phyloP scores from a whole-genome alignment of 1,140 invertebrate species.

The Drosophila rhopaloa region DNA sequence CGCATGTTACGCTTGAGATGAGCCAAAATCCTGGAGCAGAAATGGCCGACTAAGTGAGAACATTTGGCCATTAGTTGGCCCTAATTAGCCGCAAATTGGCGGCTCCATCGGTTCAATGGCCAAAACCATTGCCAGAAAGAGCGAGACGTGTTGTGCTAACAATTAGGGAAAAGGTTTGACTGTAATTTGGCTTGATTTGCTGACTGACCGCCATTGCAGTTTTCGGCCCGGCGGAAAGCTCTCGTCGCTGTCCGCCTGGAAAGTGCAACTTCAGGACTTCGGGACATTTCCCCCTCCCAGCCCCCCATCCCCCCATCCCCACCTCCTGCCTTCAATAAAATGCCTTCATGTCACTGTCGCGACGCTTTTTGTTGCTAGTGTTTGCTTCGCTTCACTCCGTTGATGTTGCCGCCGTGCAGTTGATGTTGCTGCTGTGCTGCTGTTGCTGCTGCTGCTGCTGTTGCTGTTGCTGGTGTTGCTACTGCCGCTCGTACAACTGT shows the following conservation, averaged over 20 bases:
- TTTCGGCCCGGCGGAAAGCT: constrained; percentile 2
- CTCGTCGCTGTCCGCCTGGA: constrained; percentile 5
- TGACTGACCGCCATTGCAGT: constrained; percentile 50
- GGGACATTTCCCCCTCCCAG: not conserved
- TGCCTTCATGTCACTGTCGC: constrained; percentile 59
- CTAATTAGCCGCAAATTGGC: constrained; percentile 53
- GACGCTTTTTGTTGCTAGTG: constrained; percentile 60
- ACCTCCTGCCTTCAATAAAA: constrained; percentile 28
- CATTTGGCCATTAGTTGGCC: constrained; percentile 48
- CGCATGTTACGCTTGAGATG: constrained; percentile 22
- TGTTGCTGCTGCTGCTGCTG: constrained; percentile 43
- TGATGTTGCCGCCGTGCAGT: constrained; percentile 39
- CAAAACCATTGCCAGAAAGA: constrained; percentile 9
- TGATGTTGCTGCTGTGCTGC: constrained; percentile 31
- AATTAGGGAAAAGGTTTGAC: constrained; percentile 68
- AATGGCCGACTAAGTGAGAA: constrained; percentile 12
- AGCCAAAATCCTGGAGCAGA: not conserved
- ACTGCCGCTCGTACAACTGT: constrained; percentile 72
- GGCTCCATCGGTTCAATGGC: constrained; percentile 45
- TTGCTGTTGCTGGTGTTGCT: constrained; percentile 49
- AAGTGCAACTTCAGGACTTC: constrained; percentile 41
- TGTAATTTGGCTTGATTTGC: constrained; percentile 74
- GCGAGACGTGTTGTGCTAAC: constrained; percentile 46
- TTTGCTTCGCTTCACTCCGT: constrained; percentile 44
- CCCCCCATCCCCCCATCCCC: not conserved